Percentiles rank a stretch among this genome's conserved stretches.
These are phyloP conservation scores for Venturia canescens DNA, from an alignment of 1,140 invertebrate genomes.

Conservation along the genomic window DNA sequence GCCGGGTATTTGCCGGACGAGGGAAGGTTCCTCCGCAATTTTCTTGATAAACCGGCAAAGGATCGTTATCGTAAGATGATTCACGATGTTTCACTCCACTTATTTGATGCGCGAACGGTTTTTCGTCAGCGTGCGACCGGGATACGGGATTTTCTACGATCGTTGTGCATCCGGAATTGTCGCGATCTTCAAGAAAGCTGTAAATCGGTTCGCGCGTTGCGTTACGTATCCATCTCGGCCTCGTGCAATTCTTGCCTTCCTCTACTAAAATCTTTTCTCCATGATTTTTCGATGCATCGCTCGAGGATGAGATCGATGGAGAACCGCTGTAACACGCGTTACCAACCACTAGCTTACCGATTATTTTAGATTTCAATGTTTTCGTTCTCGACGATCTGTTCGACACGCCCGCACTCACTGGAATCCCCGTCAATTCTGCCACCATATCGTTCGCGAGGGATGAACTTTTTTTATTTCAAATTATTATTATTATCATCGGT, in stretches of 20 bases:
- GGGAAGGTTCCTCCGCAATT: background rate
- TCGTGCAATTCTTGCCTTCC: constrained; percentile 37
- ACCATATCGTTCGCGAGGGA: constrained; percentile 59
- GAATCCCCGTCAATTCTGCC: constrained; percentile 64
- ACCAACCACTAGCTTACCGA: background rate
- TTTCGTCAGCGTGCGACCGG: background rate
- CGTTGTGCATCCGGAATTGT: background rate
- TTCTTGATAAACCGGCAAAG: constrained; percentile 23
- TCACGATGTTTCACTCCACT: constrained; percentile 53
- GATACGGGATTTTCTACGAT: background rate
- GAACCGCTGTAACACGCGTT: constrained; percentile 8
- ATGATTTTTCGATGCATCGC: background rate
- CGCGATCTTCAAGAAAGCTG: constrained; percentile 58
- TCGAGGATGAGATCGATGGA: constrained; percentile 10
- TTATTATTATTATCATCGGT: constrained; percentile 24
- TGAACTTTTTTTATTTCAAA: background rate
- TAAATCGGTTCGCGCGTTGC: constrained; percentile 66
- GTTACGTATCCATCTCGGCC: constrained; percentile 63
- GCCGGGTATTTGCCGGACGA: background rate
- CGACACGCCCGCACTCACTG: constrained; percentile 49
- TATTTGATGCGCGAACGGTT: constrained; percentile 53
- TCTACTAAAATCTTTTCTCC: background rate
- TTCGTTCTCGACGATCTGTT: constrained; percentile 43
- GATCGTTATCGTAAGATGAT: constrained; percentile 2
- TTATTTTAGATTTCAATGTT: constrained; percentile 1